Evolutionary conservation across 1,140 invertebrate species (phyloP).

Genomic region (Papilio dardanus): DNA sequence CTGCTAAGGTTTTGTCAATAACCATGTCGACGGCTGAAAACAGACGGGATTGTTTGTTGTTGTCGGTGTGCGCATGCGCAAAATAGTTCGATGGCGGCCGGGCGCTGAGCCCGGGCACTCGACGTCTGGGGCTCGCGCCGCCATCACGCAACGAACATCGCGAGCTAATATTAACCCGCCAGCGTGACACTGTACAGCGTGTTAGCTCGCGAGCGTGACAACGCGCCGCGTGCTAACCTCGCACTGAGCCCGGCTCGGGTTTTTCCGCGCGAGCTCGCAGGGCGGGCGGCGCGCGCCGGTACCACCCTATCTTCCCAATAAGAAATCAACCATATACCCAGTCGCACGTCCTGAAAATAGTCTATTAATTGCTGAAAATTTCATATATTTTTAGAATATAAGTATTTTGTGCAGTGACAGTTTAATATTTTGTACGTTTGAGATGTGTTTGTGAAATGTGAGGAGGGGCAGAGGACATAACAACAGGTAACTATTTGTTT

Average conservation of each 20-base stretch:
- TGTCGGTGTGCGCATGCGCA: slow-evolving; percentile 53
- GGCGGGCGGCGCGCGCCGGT: slow-evolving; percentile 74
- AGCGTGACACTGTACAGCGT: slow-evolving; percentile 48
- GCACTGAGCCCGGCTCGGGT: slow-evolving; percentile 47
- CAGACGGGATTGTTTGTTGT: slow-evolving; percentile 45
- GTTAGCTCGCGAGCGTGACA: slow-evolving; percentile 37
- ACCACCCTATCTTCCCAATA: slow-evolving; percentile 55
- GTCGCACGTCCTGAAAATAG: slow-evolving; percentile 46
- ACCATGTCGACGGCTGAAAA: slow-evolving; percentile 38
- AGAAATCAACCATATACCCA: slow-evolving; percentile 47
- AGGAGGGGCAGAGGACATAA: slow-evolving; percentile 5
- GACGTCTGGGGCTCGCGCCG: slow-evolving; percentile 51
- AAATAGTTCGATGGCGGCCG: slow-evolving; percentile 36
- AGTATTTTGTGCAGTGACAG: slow-evolving; percentile 44
- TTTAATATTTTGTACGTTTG: background rate
- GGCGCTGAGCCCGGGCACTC: slow-evolving; percentile 48
- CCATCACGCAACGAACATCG: slow-evolving; percentile 36
- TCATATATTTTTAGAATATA: slow-evolving; percentile 33
- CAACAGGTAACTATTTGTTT: slow-evolving; percentile 33
- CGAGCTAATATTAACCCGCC: slow-evolving; percentile 66
- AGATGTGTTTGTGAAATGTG: slow-evolving; percentile 14
- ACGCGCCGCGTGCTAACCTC: slow-evolving; percentile 23
- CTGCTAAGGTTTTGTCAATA: slow-evolving; percentile 51
- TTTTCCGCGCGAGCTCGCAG: slow-evolving; percentile 60
- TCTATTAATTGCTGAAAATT: slow-evolving; percentile 40